phyloP scores from a whole-genome alignment of 2,113 vertebrate genomes.

The Eulemur macaco region DNA sequence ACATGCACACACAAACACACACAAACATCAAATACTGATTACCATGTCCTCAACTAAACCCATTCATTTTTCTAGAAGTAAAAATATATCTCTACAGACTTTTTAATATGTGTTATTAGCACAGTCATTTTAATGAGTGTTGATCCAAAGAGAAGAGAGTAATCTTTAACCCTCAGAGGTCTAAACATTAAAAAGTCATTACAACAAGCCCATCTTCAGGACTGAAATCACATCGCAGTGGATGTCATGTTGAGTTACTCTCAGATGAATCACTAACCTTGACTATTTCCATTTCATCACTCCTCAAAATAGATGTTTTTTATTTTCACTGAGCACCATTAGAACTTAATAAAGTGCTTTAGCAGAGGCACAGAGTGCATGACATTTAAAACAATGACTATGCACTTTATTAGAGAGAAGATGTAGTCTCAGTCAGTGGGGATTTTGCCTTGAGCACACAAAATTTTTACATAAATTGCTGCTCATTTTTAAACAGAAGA shows the following conservation, averaged over 20 bases:
- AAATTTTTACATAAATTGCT: conserved; percentile 65
- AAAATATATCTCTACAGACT: not conserved
- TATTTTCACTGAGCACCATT: not conserved
- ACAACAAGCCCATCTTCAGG: not conserved
- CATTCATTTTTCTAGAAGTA: not conserved
- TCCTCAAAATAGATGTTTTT: not conserved
- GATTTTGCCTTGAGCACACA: conserved; percentile 58
- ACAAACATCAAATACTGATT: not conserved
- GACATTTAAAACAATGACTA: not conserved
- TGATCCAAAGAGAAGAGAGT: not conserved
- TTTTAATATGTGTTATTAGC: not conserved
- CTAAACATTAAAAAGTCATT: not conserved
- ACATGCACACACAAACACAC: not conserved
- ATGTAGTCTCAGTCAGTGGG: conserved; percentile 42
- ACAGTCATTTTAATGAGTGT: not conserved
- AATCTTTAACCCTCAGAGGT: not conserved
- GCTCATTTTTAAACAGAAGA: conserved; percentile 80
- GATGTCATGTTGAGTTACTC: not conserved
- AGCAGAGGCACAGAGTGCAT: not conserved
- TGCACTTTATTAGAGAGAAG: not conserved
- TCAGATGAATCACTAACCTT: not conserved
- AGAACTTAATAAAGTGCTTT: not conserved
- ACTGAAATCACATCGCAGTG: not conserved
- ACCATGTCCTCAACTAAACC: not conserved
- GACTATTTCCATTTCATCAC: not conserved